Evolutionary conservation across 2,888 invertebrate genomes (phyloP).

Genomic region (Coenonympha glycerion): DNA sequence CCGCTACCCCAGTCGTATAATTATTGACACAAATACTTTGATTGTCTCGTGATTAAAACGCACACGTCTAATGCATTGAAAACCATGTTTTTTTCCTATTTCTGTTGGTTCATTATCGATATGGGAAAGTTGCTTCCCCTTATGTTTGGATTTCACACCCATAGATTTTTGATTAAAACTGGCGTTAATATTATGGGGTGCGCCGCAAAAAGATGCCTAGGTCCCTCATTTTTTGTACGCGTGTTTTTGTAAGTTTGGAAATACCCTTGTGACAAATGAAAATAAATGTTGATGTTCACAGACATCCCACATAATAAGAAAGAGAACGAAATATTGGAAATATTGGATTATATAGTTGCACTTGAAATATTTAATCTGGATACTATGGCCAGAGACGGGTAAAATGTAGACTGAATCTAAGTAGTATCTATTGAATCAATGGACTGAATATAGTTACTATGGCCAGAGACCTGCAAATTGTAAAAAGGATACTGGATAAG

Average conservation of each 20-base stretch:
- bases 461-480: no score
- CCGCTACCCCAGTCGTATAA: slow-evolving; percentile 40
- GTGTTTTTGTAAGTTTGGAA: slow-evolving; percentile 20
- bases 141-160: slow-evolving; percentile 72
- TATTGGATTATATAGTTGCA: no score
- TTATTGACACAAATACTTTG: slow-evolving; percentile 60
- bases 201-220: slow-evolving; percentile 60
- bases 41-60: slow-evolving; percentile 58
- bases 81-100: slow-evolving; percentile 52
- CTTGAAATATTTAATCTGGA: no score
- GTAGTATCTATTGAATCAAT: no score
- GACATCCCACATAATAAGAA: neutral
- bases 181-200: slow-evolving; percentile 57
- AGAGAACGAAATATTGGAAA: no score
- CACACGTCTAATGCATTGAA: slow-evolving; percentile 50
- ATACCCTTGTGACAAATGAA: slow-evolving; percentile 15
- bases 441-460: no score
- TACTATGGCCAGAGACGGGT: no score
- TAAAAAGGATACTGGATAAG: no score
- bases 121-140: slow-evolving; percentile 68
- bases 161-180: slow-evolving; percentile 69
- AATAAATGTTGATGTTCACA: neutral
- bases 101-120: slow-evolving; percentile 67
- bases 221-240: slow-evolving; percentile 43
- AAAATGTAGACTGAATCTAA: no score